phyloP scores from a whole-genome alignment of 2,888 invertebrate genomes.

The Drosophila merina region DNA sequence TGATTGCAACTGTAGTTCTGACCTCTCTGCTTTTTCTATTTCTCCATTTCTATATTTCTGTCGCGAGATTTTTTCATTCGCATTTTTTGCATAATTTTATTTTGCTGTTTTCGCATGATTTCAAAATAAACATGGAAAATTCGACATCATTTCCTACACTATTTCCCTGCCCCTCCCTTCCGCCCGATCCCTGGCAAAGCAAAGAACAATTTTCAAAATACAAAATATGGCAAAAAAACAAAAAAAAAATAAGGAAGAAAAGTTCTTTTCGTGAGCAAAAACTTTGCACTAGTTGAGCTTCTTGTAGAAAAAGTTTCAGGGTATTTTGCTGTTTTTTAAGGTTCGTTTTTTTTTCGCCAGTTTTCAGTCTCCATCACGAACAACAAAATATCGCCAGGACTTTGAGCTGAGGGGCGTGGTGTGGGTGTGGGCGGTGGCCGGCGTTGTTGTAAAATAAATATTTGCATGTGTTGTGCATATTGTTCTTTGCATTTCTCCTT shows the following conservation, averaged over 20 bases:
- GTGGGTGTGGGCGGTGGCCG: not conserved
- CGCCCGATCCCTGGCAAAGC: not conserved
- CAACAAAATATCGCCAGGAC: slow-evolving; percentile 33
- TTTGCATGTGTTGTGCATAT: slow-evolving; percentile 50
- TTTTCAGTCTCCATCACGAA: slow-evolving; percentile 8
- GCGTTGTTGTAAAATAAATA: slow-evolving; percentile 39
- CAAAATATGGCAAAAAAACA: slow-evolving; percentile 4
- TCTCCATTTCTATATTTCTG: slow-evolving; percentile 4
- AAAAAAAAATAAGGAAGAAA: not conserved
- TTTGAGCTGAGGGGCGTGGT: slow-evolving; percentile 42
- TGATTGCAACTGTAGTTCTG: slow-evolving; percentile 39
- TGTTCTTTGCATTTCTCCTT: slow-evolving; percentile 13
- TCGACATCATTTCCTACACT: slow-evolving; percentile 11
- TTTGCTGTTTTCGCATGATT: slow-evolving; percentile 55
- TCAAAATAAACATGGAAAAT: slow-evolving; percentile 58
- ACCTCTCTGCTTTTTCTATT: slow-evolving; percentile 4
- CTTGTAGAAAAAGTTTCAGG: slow-evolving; percentile 41
- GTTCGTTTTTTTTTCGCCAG: not conserved
- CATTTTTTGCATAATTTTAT: slow-evolving; percentile 53
- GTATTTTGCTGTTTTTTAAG: slow-evolving; percentile 23
- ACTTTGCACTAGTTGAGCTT: slow-evolving; percentile 49
- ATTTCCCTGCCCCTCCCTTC: not conserved
- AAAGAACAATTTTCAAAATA: slow-evolving; percentile 4
- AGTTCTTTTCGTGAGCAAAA: slow-evolving; percentile 24
- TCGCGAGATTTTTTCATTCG: slow-evolving; percentile 22